These are phyloP conservation scores for Anhinga rufa DNA, from an alignment of 2,113 vertebrate species.

Conservation along the genomic window DNA sequence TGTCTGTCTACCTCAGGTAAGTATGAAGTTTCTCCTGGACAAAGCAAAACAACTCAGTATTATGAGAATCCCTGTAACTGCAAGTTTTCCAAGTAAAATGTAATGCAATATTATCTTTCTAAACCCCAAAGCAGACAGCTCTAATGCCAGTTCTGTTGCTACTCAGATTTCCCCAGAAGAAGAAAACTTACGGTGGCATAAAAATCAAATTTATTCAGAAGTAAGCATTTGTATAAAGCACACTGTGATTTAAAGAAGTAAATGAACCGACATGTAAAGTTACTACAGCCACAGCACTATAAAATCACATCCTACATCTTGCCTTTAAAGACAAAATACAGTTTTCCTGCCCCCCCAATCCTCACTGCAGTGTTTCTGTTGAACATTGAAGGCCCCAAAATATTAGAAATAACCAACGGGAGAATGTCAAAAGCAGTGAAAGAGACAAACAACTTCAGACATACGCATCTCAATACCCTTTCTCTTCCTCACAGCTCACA, in stretches of 20 bases:
- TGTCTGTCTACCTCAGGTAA: neutral
- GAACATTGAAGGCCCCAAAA: neutral
- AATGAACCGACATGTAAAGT: neutral
- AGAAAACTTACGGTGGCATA: neutral
- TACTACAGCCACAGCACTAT: neutral
- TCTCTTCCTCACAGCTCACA: neutral
- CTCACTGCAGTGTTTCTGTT: neutral
- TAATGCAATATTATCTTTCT: neutral
- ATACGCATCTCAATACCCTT: neutral
- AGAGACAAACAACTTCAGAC: neutral
- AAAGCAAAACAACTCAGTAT: neutral
- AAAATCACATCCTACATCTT: neutral
- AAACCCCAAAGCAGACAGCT: neutral
- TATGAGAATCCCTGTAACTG: neutral
- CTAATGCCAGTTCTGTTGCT: neutral
- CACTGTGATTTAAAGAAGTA: neutral
- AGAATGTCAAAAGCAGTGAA: neutral
- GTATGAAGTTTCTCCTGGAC: neutral
- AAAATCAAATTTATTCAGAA: neutral
- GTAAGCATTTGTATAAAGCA: neutral
- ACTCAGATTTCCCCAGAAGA: neutral
- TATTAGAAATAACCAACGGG: neutral
- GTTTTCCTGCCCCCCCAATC: fast-evolving
- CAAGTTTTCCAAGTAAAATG: neutral
- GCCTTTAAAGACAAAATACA: neutral